A percentile compares a stretch with the other conserved stretches of the same genome.
Evolutionary conservation across 2,113 vertebrate genomes (phyloP).

Genomic region (Sclerurus mexicanus): DNA sequence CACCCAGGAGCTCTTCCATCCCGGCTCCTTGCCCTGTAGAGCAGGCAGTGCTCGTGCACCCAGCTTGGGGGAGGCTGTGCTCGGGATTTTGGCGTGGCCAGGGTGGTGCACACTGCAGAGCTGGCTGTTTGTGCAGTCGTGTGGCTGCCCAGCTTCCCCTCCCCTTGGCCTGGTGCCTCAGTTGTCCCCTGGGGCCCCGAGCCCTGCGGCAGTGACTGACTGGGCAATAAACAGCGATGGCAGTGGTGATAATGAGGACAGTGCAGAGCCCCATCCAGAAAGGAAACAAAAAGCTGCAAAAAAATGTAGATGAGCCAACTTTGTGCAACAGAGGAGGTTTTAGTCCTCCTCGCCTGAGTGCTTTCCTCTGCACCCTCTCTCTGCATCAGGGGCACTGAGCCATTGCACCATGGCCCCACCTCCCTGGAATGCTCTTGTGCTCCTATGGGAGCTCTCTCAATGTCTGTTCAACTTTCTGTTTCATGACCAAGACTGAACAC

Average conservation of each 20-base stretch:
- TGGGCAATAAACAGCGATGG: background rate
- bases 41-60: background rate
- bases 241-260: background rate
- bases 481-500: background rate
- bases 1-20: accelerated
- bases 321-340: background rate
- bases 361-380: background rate
- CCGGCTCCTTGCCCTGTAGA: background rate
- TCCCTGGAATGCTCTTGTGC: background rate
- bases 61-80: background rate
- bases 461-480: background rate
- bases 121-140: background rate
- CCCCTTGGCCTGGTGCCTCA: background rate
- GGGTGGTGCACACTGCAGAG: accelerated
- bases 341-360: background rate
- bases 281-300: background rate
- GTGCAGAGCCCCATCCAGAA: background rate
- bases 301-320: background rate
- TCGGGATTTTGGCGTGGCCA: accelerated
- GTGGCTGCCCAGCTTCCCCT: background rate
- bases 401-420: accelerated
- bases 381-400: background rate
- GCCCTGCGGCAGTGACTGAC: background rate
- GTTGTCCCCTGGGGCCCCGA: background rate
- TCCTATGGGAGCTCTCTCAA: background rate